These are phyloP conservation scores for Euphydryas editha DNA, from an alignment of 2,888 invertebrate genomes.

Conservation along the genomic window DNA sequence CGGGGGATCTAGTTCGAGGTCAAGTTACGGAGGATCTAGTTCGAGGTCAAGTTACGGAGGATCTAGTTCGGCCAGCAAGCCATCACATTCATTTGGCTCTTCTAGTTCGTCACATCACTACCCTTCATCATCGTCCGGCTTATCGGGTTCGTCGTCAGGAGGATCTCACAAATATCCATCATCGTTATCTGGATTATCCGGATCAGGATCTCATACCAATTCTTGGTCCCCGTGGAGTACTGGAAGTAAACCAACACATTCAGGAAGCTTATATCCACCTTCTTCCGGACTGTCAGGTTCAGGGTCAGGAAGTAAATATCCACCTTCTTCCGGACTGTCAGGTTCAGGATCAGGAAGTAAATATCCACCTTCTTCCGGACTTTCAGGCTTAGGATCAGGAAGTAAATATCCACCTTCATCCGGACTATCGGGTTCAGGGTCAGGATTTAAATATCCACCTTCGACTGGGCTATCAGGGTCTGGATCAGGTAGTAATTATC, in stretches of 20 bases:
- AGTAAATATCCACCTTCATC: constrained; percentile 39
- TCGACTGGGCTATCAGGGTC: constrained; percentile 32
- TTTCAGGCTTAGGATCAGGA: constrained; percentile 33
- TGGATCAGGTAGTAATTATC: constrained; percentile 33
- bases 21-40: constrained; percentile 25
- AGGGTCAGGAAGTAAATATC: constrained; percentile 21
- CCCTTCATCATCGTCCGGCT: constrained; percentile 34
- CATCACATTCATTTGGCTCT: constrained; percentile 33
- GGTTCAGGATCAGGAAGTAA: neutral
- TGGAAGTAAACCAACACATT: constrained; percentile 26
- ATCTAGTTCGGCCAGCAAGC: constrained; percentile 18
- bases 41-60: constrained; percentile 34
- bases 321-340: too few relatives aligned
- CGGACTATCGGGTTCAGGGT: constrained; percentile 40
- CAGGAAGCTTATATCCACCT: constrained; percentile 24
- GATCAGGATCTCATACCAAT: constrained; percentile 20
- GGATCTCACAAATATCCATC: constrained; percentile 35
- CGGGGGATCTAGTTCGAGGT: constrained; percentile 35
- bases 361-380: constrained; percentile 39
- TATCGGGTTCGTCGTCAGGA: constrained; percentile 31
- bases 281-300: constrained; percentile 32
- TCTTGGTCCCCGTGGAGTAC: constrained; percentile 16
- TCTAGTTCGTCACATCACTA: constrained; percentile 35
- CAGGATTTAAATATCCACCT: constrained; percentile 33
- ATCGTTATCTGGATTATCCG: constrained; percentile 31